Base-by-base conservation (phyloP, 1,140 invertebrate species). In the Bombus terrestris region DNA sequence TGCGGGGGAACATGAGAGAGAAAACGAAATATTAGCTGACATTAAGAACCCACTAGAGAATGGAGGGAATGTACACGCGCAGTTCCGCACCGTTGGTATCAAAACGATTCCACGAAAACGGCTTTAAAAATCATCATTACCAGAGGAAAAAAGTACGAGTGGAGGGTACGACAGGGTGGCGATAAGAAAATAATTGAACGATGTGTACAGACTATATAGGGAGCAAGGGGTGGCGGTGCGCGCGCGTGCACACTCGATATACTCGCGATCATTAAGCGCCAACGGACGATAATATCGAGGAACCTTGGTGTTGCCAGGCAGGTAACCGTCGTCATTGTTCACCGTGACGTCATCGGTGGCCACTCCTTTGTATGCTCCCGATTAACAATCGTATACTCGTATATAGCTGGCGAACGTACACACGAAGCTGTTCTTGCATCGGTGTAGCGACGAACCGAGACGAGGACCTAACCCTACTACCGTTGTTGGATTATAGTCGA, bases 311-410 rank as follows among this genome's bases (percentile, higher is more conserved):
- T 66, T 41, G 69, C 68, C 57, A 43, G 57, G 53, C 41, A 53
- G 84, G 59, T 68, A 68, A 53, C 35, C 59, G 57, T 79, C 79
- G 79, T 72, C 72, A 78, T 88, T 86, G 78, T 82, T 62, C 85
- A 4, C 68, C 37, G 59, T 86, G 84, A 88, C 80, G 80, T 88
- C 85, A 88, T 10, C 62, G 57, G 39, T 75, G 72, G 69, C 81
- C 88, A 78, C 88, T 84, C 88, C 88, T 85, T 87, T 85, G 75
- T 87, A 53, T 85, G 57, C 43, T 32, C 13, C 25, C 85, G 81
- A 89, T 89, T 81, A 89, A 84, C 76, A 86, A 64, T 85, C 68
- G 68, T 47, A 68, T 35, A 53, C 47, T 53, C 47, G 79, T 53
- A 47, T 32, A 37, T 28, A 18, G 18, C 41, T 9, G 28, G 25